Conservation (phyloP, 2,888 invertebrate genomes). For the Acanthosepion pharaonis region DNA sequence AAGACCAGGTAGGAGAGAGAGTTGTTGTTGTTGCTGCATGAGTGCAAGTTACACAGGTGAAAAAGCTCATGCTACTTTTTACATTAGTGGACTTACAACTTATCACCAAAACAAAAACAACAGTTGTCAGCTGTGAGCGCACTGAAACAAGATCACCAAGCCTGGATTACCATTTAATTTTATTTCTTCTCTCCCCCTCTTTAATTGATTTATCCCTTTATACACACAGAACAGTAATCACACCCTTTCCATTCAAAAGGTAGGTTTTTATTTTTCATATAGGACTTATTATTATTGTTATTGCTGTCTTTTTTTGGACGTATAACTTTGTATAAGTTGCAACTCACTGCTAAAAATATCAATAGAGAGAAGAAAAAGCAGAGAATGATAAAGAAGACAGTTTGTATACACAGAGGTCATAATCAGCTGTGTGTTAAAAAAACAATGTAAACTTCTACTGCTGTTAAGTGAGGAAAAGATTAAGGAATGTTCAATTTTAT, state of each 20-base stretch:
- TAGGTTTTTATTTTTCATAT: too few relatives aligned
- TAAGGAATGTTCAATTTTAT: neutral
- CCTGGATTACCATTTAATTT: too few relatives aligned
- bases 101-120: neutral
- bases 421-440: neutral
- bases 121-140: neutral
- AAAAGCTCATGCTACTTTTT: neutral
- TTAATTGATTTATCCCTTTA: too few relatives aligned
- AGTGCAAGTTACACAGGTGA: neutral
- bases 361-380: neutral
- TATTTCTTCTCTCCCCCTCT: too few relatives aligned
- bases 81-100: neutral
- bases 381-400: neutral
- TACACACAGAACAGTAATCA: too few relatives aligned
- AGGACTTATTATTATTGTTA: too few relatives aligned
- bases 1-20: neutral
- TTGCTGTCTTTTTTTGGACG: too few relatives aligned
- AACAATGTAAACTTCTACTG: slow-evolving; percentile 11
- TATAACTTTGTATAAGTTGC: too few relatives aligned
- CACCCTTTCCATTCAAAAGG: too few relatives aligned
- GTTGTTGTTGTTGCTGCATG: neutral
- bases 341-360: too few relatives aligned
- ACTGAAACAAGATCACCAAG: too few relatives aligned
- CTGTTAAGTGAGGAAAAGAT: neutral
- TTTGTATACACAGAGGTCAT: slow-evolving; percentile 24